Evolutionary conservation across 2,797 vertebrate species (phyloP), one percentile per base, ranked within the genome.

Genomic region (Muscicapa comitata): DNA sequence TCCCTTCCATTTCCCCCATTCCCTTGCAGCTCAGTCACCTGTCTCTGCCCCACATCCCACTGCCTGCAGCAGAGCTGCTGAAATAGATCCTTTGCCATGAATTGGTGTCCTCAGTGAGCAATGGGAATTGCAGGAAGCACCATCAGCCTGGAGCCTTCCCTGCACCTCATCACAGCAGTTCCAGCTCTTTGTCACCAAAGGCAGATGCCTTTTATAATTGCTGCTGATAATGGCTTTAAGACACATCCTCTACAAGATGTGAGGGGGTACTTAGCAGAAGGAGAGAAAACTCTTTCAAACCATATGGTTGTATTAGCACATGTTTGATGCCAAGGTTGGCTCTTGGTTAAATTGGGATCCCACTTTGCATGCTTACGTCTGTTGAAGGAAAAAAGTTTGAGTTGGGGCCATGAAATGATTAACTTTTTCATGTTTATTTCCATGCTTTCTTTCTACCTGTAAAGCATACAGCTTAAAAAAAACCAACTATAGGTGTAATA

Each of bases 271-370:
- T 72, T 78, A 86, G 57, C 59, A 65, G 55, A 71, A 54, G 71
- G 61, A 90, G 76, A 83, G 65, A 87, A 71, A 87, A 91, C 53
- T 68, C 57, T 93, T 95, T 78, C 62, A 29, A 88, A 59, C 86
- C 66, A 70, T 86, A 86, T 77, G 84, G 77, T 31, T 65, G 20
- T 51, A 76, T 87, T 78, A 63, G 72, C 75, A 87, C 54, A 54
- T 71, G 19, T 57, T 67, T 79, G 78, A 54, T 85, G 88, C 78
- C 81, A 80, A 51, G 67, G 23, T 65, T 91, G 84, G 71, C 67
- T 91, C 78, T 71, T 88, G 68, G 68, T 71, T 94, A 89, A 90
- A 92, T 51, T 95, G 62, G 58, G 75, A 93, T 75, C 79, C 6
- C 61, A 50, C 72, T 93, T 92, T n/a, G 37, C 53, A 68, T 33